Base-by-base conservation (phyloP, 2,888 invertebrate genomes). In the Pelosia muscerda region DNA sequence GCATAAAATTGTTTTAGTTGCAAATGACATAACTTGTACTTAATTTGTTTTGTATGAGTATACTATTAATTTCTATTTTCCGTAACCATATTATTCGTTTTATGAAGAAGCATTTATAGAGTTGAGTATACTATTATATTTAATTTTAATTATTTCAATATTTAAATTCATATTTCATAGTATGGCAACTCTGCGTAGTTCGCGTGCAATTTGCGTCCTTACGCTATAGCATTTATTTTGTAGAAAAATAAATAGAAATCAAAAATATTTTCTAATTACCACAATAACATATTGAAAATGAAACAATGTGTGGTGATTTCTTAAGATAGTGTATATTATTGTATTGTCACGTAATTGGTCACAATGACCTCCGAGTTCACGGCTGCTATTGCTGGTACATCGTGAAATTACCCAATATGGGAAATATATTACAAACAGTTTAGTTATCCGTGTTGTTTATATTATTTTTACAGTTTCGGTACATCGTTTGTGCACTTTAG, bases 171-270 rank as follows among this genome's bases (percentile, higher is more conserved):
- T 54, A 28, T 11, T 55, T 22, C 9, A 54, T 54, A 28, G 19
- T 58, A 70, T 85, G 81, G 85, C 76, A 85, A 85, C 81, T 70
- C 80, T 76, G 70, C 77, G 31, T 76, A 84, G 88, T 89, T 92
- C 89, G 92, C 91, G 88, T 92, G 91, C 86, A 83, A 90, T 89
- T 92, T 93, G 93, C 93, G 92, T 93, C 92, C 92, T 86, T 85
- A 83, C 79, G 75, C 71, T 74, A 66, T 79, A 83, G 83, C 80
- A 84, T 84, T 85, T 86, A 84, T 85, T 88, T 88, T 85, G 82
- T 67, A 82, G 75, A 78, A 73, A 80, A 83, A 75, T 85, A 76
- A 79, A 78, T 74, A 80, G 77, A 82, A 76, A 80, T 75, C 74
- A 63, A 63, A 75, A 79, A 68, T 78, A 71, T 69, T 77, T 73